Base-by-base conservation (phyloP, 37 sponge, comb jelly and placozoan genomes). In the Crambe crambe region DNA sequence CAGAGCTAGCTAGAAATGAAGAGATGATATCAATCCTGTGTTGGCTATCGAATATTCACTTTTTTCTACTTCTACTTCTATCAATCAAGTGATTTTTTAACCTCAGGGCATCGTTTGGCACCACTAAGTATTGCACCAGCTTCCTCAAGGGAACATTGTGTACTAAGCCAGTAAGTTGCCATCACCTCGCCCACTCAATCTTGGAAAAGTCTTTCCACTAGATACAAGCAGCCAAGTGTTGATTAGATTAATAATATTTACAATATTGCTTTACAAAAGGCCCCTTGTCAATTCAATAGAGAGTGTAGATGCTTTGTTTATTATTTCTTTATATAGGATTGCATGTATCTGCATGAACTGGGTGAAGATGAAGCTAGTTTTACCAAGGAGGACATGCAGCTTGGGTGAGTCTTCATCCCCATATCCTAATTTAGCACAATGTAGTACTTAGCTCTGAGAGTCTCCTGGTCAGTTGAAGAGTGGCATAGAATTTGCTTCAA, bases 321-420 rank as follows among this genome's bases (percentile, higher is more conserved):
- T 62, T 62, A n/a, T n/a, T 38, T 56, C 37, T 30, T 25, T 71
- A 26, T 36, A 22, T 58, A 95, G 96, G 97, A 97, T 57, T 97
- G 97, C 61, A 91, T 94, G 92, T 97, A 90, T 67, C 89, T 97
- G 4, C 97, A 97, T 82, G 97, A 89, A 44, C 61, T 97, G 62
- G 97, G 97, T 17, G 95, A 97, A 17, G 82, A 87, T 0, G 92
- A 92, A 36, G 95, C 95, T 31, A 94, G 95, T 78, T 97, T 97
- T 86, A 97, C 97, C 36, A 97, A 94, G 57, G 93, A 94, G 70
- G 97, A 97, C 83, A 94, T 97, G 90, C 90, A 89, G 70, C 76
- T 84, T 44, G 95, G 97, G 93, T 95, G 26, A 83, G 83, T 61
- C 21, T 72, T 8, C 0, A 2, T 12, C 41, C 12, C 2, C 22